Base-by-base conservation (phyloP, 2,888 invertebrate species). In the Hydrotaea cyrtoneurina region DNA sequence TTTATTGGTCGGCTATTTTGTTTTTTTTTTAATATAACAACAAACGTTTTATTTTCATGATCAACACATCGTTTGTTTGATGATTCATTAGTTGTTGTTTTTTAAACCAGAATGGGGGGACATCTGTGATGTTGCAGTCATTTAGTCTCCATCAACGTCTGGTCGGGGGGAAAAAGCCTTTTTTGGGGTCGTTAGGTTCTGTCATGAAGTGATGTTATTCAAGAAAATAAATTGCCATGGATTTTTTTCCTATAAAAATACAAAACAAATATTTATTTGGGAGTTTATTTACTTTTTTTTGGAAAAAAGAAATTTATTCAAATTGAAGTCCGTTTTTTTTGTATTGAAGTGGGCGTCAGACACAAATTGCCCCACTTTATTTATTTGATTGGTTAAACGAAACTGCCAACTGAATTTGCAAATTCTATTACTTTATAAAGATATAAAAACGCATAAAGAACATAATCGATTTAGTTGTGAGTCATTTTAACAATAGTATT, bases 181-280 rank as follows among this genome's bases (percentile, higher is more conserved):
- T 50, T 50, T n/a, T n/a, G 10, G n/a, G n/a, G 50, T 50, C 13
- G 50, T 50, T 50, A 8, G 3, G 13, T 50, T 4, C n/a, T 50
- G n/a, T 50, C 50, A 50, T 50, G 50, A n/a, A 50, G 43, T 66
- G 66, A 66, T 66, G 57, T 21, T 50, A 50, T 50, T 50, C 50
- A n/a, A n/a, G n/a, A n/a, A 50, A 50, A 15, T 50, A 50, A 13
- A 43, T 7, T 31, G 31, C 31, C 2, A n/a, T n/a, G n/a, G n/a
- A n/a, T 43, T 43, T 43, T 43, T 43, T 43, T 7, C 2, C 2
- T 43, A 13, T 43, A 2, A 43, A 2, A 43, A 13, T 7, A 15
- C 19, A 66, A 21, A 39, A 39, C 26, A 39, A 66, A 66, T 66
- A 21, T 66, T 66, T 66, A 66, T 64, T 64, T 64, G 50, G 50